Evolutionary conservation across 2,888 invertebrate genomes (phyloP).

Genomic region (Diadegma fenestrale): DNA sequence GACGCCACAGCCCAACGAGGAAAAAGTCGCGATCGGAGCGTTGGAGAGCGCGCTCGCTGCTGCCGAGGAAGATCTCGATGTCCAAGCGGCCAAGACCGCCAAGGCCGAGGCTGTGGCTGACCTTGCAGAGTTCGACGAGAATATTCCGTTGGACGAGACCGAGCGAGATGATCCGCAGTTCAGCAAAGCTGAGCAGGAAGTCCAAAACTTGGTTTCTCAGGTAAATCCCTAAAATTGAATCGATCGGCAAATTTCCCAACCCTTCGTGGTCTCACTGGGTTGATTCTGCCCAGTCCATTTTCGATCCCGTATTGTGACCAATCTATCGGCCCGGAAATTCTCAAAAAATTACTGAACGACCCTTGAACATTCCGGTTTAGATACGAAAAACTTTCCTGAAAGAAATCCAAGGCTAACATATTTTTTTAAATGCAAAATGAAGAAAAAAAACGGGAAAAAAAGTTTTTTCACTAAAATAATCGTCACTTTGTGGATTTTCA

Average conservation of each 20-base stretch:
- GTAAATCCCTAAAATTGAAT: conserved; percentile 85
- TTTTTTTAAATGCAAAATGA: too few species aligned
- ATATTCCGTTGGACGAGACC: conserved; percentile 93
- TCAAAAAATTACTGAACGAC: too few species aligned
- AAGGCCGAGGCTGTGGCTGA: conserved; percentile 96
- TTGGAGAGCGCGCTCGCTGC: conserved; percentile 94
- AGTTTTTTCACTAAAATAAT: too few species aligned
- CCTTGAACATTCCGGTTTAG: too few species aligned
- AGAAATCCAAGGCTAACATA: too few species aligned
- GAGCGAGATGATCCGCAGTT: conserved; percentile 87
- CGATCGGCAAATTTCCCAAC: not conserved
- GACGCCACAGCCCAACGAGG: conserved; percentile 83
- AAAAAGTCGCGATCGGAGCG: conserved; percentile 88
- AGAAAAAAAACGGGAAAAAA: too few species aligned
- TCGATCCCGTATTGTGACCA: too few species aligned
- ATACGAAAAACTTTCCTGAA: too few species aligned
- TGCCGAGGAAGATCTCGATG: conserved; percentile 98
- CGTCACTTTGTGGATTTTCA: too few species aligned
- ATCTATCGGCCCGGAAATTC: too few species aligned
- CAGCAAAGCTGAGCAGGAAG: conserved; percentile 91
- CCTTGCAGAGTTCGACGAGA: conserved; percentile 98
- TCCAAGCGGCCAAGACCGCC: conserved; percentile 94
- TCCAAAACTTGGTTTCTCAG: conserved; percentile 90
- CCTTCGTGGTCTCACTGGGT: too few species aligned
- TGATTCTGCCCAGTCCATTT: too few species aligned